Evolutionary conservation across 2,113 vertebrate genomes (phyloP), one percentile per base, ranked within the genome.

Genomic region (Anarrhichthys ocellatus): DNA sequence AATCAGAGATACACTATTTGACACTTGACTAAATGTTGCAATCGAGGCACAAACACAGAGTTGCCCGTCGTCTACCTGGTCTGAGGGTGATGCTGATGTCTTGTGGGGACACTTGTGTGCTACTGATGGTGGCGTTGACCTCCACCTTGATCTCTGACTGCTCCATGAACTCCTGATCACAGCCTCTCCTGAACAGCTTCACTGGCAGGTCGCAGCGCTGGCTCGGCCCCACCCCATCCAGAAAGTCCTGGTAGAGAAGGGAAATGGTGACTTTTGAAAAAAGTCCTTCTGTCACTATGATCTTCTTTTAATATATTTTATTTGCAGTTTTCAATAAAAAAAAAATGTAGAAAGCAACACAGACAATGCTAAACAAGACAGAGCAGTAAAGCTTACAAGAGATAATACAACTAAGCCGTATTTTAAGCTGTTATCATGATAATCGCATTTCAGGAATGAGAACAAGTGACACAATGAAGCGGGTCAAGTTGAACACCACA

Each of bases 101-200:
- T 90, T 77, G 93, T 22, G 98, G 98, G n/a, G 95, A 95, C 92
- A 99, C 97, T 93, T 99, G 98, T 0, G 93, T 96, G 87, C 96
- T 95, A 82, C 93, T 92, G 82, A 94, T 83, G 3, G 91, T 95
- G 78, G 95, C 81, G 76, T 91, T 94, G 74, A 96, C 92, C 81
- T 95, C 95, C 86, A 97, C 95, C 85, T 66, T 96, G 76, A 95
- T 91, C 65, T 90, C 90, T 3, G 96, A 94, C 34, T 93, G 96
- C 94, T 99, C 97, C 86, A 98, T 95, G 61, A 95, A 96, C 82
- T 98, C 96, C 59, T 81, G 84, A 0, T 70, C 91, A 76, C 98
- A 99, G 89, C 97, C 98, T 94, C 94, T 96, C 89, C 90, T 93
- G 82, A 95, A 92, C 93, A 99, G 94, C 90, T 95, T 97, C 66